Base-by-base conservation (phyloP, 2,113 vertebrate species). In the Megaceryle maxima region DNA sequence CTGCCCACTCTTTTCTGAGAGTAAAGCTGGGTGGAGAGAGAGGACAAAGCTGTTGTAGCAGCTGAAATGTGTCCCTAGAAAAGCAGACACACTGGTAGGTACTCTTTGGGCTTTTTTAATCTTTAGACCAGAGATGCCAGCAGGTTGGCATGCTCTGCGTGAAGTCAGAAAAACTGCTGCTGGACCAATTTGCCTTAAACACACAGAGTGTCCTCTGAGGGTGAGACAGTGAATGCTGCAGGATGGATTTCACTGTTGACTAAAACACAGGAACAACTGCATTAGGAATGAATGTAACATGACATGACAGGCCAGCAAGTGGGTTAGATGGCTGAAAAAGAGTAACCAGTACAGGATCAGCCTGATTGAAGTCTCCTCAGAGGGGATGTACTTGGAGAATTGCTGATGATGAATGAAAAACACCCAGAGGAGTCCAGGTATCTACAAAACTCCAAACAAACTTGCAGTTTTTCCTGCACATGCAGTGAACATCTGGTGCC, bases 81-180 rank as follows among this genome's bases (percentile, higher is more conserved):
- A 31, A 81, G 76, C 68, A 46, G 22, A 83, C 29, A 33, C 5
- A 5, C 8, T 25, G 37, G 13, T 28, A 37, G 37, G 13, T 28
- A 37, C 15, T 7, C 3, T 19, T 76, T 28, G 25, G 35, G 18
- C 14, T 77, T 69, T 76, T 50, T 24, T 17, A 7, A 4, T 63
- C 39, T 29, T 67, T 55, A 11, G 28, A 37, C 28, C 31, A 35
- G 67, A 62, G 68, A 8, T n/a, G 29, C 19, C 37, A 57, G 37
- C 55, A 80, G 72, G 75, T n/a, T 74, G 62, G 19, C 5, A 0
- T 0, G 1, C 41, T 29, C 62, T 11, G 11, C 0, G 0, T 13
- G 26, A 67, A 77, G 51, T 29, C 50, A 55, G 60, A 44, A 33
- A 88, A 87, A 25, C 16, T 63, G 29, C 62, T 53, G 41, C 14